Base-by-base conservation (phyloP, 2,797 vertebrate genomes). In the Myiotriccus ornatus region DNA sequence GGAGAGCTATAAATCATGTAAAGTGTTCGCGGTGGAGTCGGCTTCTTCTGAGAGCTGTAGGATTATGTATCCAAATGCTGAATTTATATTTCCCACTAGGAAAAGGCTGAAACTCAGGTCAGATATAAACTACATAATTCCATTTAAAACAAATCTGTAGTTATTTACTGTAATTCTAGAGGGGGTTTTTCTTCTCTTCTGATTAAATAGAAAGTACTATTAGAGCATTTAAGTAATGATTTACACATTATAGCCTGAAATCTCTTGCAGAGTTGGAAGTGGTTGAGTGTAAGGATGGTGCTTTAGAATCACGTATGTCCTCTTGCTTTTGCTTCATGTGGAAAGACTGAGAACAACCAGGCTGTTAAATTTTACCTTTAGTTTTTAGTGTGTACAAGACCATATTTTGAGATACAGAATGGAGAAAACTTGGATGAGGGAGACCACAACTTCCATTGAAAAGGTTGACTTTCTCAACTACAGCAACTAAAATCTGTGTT, bases 51-150 rank as follows among this genome's bases (percentile, higher is more conserved):
- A 77, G 91, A 83, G 78, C 93, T 77, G 35, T 79, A 77, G 84
- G 93, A 95, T 89, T 91, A 94, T 96, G 91, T 90, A 75, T 87
- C 90, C 89, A 86, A 88, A 71, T 56, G 86, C 78, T 91, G 92
- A 84, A 77, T 95, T 95, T 96, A 41, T 94, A 94, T 95, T 95
- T 93, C 92, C 95, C 91, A 91, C 86, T 95, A 93, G 90, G 91
- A 94, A 92, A 78, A 92, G 85, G 41, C 93, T 91, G 86, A 95
- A 93, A 60, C 83, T 89, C 90, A 91, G 91, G 92, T 96, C 95
- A 94, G 92, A 37, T 90, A 81, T 85, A 87, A 94, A 74, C 78
- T 68, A 22, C 49, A 63, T 94, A 0, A 84, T 96, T 93, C 92
- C 35, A 91, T 95, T 96, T 94, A 84, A 89, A 86, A 67, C 84